Evolutionary conservation across 2,888 invertebrate genomes (phyloP).

Genomic region (Oxytorus armatus): DNA sequence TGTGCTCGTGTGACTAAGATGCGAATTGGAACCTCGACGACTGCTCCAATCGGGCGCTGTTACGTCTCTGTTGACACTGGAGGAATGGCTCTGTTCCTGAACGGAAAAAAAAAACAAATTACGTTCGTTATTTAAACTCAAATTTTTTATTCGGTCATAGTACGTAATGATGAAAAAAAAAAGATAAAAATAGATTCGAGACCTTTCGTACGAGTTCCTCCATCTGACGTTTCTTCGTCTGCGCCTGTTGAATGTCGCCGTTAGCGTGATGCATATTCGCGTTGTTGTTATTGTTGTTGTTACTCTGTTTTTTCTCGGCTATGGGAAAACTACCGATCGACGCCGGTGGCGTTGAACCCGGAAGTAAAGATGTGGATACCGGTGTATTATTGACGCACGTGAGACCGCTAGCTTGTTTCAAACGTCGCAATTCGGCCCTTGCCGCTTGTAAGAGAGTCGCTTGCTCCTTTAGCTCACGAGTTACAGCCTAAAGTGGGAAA

Average conservation of each 20-base stretch:
- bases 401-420: constrained; percentile 76
- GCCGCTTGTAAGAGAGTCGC: constrained; percentile 77
- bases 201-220: constrained; percentile 89
- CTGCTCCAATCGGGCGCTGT: constrained; percentile 76
- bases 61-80: constrained; percentile 77
- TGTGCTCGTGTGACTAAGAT: constrained; percentile 78
- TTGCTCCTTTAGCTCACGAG: constrained; percentile 81
- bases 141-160: background rate
- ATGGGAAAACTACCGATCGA: constrained; percentile 65
- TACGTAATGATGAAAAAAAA: background rate
- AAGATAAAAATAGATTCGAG: constrained; percentile 35
- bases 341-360: constrained; percentile 73
- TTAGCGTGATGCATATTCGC: constrained; percentile 78
- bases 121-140: background rate
- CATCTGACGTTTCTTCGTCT: constrained; percentile 87
- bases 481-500: constrained; percentile 75
- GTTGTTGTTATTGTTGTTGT: constrained; percentile 73
- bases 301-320: constrained; percentile 77
- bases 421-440: constrained; percentile 79
- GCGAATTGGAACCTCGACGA: constrained; percentile 78
- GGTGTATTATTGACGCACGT: constrained; percentile 63
- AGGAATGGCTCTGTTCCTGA: constrained; percentile 77
- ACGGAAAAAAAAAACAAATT: constrained; percentile 18
- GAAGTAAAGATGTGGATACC: constrained; percentile 60
- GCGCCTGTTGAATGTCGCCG: constrained; percentile 76